Percentiles rank a stretch among this genome's conserved stretches.
Evolutionary conservation across 2,888 invertebrate genomes (phyloP).

Genomic region (Philaethria dido): DNA sequence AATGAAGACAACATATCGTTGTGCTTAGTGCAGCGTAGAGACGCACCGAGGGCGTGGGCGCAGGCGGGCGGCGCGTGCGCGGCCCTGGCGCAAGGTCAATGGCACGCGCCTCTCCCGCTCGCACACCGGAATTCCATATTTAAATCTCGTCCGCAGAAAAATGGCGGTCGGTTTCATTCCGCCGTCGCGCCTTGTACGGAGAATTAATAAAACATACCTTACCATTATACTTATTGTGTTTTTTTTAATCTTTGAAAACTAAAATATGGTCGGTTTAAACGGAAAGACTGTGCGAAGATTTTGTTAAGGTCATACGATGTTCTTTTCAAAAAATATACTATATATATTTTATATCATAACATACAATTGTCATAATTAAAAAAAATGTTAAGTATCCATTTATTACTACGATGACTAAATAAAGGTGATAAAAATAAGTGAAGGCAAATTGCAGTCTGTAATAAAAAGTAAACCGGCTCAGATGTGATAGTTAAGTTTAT

Average conservation of each 20-base stretch:
- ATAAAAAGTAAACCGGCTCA: slow-evolving; percentile 32
- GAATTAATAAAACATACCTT: slow-evolving; percentile 82
- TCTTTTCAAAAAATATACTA: neutral
- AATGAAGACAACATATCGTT: slow-evolving; percentile 33
- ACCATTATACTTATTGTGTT: slow-evolving; percentile 74
- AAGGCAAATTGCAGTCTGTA: slow-evolving; percentile 33
- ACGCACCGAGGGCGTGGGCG: slow-evolving; percentile 48
- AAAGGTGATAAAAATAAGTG: slow-evolving; percentile 37
- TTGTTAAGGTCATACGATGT: neutral
- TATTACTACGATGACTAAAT: slow-evolving; percentile 36
- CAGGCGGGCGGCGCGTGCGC: slow-evolving; percentile 71
- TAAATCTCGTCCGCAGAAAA: slow-evolving; percentile 84
- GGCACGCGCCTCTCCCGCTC: slow-evolving; percentile 82
- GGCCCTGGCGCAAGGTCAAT: slow-evolving; percentile 82
- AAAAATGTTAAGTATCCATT: slow-evolving; percentile 40
- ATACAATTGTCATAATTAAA: neutral
- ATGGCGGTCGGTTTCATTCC: slow-evolving; percentile 80
- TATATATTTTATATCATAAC: neutral
- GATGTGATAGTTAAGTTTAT: slow-evolving; percentile 41
- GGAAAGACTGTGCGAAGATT: neutral
- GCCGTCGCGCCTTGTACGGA: slow-evolving; percentile 71
- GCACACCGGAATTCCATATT: slow-evolving; percentile 84
- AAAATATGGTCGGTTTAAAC: slow-evolving; percentile 52
- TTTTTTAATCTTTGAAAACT: slow-evolving; percentile 70
- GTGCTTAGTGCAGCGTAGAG: slow-evolving; percentile 43